phyloP scores from a whole-genome alignment of 2,888 invertebrate genomes.

The Eilema depressum region DNA sequence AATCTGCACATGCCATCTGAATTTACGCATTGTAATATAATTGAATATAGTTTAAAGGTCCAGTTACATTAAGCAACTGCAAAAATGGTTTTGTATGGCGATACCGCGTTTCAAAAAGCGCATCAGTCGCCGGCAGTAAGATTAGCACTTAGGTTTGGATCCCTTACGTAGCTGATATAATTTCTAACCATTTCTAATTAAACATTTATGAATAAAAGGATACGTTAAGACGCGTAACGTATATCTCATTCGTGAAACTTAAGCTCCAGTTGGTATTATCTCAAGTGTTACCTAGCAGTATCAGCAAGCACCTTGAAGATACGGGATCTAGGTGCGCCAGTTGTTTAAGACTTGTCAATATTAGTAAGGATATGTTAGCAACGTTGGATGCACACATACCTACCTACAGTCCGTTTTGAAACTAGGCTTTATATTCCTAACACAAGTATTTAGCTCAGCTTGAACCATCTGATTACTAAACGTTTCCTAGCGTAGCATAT shows the following conservation, averaged over 20 bases:
- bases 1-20: too few relatives aligned
- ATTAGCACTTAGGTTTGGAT: too few relatives aligned
- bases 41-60: too few relatives aligned
- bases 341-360: constrained; percentile 31
- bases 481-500: neutral
- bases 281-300: constrained; percentile 26
- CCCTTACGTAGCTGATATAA: neutral
- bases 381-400: constrained; percentile 8
- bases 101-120: too few relatives aligned
- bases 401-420: neutral
- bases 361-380: constrained; percentile 31
- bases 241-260: constrained; percentile 1
- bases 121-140: too few relatives aligned
- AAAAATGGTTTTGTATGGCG: too few relatives aligned
- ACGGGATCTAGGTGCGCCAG: constrained; percentile 34
- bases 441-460: neutral
- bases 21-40: too few relatives aligned
- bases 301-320: constrained; percentile 41
- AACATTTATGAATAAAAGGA: neutral
- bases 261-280: constrained; percentile 2
- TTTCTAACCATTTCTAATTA: neutral
- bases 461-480: too few relatives aligned
- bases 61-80: too few relatives aligned
- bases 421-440: neutral
- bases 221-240: neutral